Evolutionary conservation across 2,113 vertebrate species (phyloP), one percentile per base, ranked within the genome.

Genomic region (Lepus europaeus): DNA sequence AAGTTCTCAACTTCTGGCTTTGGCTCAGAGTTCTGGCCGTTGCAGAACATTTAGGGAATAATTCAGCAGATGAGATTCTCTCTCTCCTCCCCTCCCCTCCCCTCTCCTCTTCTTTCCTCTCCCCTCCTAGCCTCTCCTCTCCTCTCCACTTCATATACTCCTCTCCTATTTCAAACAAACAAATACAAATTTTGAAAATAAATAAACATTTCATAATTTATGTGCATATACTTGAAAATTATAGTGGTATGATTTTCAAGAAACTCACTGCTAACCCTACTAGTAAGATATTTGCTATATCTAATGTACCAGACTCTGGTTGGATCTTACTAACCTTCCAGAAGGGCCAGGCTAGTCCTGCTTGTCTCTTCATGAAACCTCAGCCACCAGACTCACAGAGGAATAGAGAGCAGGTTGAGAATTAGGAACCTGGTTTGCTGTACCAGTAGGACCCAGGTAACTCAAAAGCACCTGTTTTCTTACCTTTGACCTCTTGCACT

Each of bases 401-500:
- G 1, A 16, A 12, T n/a, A 6, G 25, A 70, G 17, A 51, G 29
- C 9, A 1, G 45, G 36, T 1, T 5, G 1, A 31, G 6, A 3
- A 0, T 14, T 23, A 0, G 5, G 3, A 19, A 7, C 27, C 13
- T 0, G 0, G 22, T 45, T 45, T 45, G 45, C 45, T 45, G 45
- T 45, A 45, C 45, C 45, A 39, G 49, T 45, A 83, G 36, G 31
- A 8, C 66, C 36, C 25, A 12, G 22, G 11, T 61, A 11, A 17
- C 29, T 27, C 14, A 63, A 72, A 87, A 83, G n/a, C 4, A 66
- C 25, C 56, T 20, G 12, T 66, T 72, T 59, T 31, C 66, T 82
- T n/a, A 53, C 23, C 33, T 64, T 85, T 56, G 49, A 11, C 51
- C 33, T 36, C 13, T 78, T 0, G 0, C n/a, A 25, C 64, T 87